These are phyloP conservation scores for Triplophysa tibetana DNA, from an alignment of 2,113 vertebrate species.

Conservation along the genomic window DNA sequence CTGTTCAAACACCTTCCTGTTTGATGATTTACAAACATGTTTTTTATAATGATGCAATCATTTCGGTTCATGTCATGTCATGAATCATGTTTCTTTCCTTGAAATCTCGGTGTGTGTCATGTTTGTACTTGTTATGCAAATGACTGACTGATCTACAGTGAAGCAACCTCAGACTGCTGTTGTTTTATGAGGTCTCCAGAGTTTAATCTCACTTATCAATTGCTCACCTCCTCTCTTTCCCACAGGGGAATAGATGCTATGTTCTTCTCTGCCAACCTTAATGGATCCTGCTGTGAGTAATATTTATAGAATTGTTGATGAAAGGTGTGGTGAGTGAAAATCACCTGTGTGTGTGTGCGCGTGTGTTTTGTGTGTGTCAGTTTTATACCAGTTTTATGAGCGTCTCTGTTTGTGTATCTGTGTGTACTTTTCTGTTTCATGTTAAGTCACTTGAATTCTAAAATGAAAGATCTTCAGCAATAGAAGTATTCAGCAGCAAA, in stretches of 20 bases:
- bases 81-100: neutral
- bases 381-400: neutral
- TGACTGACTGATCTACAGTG: neutral
- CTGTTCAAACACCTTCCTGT: neutral
- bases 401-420: neutral
- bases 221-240: slow-evolving; percentile 54
- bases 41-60: neutral
- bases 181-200: slow-evolving; percentile 14
- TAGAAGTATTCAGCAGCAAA: too few relatives aligned
- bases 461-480: neutral
- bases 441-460: neutral
- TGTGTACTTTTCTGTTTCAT: neutral
- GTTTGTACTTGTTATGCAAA: neutral
- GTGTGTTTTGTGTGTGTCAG: neutral
- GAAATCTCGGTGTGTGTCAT: neutral
- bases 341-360: neutral
- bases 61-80: neutral
- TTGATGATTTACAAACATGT: neutral
- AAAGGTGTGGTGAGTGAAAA: neutral
- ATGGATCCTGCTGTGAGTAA: slow-evolving; percentile 88
- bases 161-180: neutral
- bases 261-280: slow-evolving; percentile 80
- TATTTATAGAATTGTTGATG: slow-evolving; percentile 34
- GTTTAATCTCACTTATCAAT: slow-evolving; percentile 9
- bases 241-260: slow-evolving; percentile 77